A percentile compares a stretch with the other conserved stretches of the same genome.
Evolutionary conservation across 2,113 vertebrate genomes (phyloP).

Genomic region (Leucopsar rothschildi): DNA sequence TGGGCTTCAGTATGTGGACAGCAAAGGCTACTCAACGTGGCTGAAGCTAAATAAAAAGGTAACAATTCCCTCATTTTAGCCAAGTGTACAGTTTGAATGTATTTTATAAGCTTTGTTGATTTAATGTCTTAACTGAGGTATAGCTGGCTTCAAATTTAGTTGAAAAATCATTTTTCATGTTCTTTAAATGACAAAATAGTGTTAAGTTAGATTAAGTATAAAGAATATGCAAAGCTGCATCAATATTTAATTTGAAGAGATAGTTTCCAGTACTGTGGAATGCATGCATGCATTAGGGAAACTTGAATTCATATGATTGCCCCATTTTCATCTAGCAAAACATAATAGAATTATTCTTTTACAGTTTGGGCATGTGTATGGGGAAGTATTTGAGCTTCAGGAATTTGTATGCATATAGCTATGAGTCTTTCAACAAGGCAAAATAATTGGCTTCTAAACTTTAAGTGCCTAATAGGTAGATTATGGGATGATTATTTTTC

Average conservation of each 20-base stretch:
- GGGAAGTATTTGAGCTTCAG: not conserved
- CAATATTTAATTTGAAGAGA: not conserved
- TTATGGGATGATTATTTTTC: not conserved
- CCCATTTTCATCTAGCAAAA: not conserved
- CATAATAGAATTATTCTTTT: not conserved
- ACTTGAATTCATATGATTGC: not conserved
- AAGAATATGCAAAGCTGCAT: not conserved
- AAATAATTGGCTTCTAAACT: not conserved
- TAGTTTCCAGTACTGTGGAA: not conserved
- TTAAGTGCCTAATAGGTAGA: not conserved
- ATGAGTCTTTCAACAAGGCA: not conserved
- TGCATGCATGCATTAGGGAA: not conserved
- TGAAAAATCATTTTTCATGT: not conserved
- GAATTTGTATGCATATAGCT: not conserved
- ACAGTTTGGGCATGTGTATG: accelerated
- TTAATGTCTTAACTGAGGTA: not conserved
- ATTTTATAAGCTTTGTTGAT: not conserved
- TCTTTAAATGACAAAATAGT: not conserved
- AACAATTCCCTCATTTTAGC: not conserved
- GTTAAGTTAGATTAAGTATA: not conserved
- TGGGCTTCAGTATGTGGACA: constrained; percentile 95
- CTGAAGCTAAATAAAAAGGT: constrained; percentile 99
- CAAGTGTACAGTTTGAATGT: not conserved
- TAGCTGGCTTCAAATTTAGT: not conserved
- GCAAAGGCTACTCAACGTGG: constrained; percentile 97